Conservation (phyloP, 2,113 vertebrate species). For the Melierax canorus region DNA sequence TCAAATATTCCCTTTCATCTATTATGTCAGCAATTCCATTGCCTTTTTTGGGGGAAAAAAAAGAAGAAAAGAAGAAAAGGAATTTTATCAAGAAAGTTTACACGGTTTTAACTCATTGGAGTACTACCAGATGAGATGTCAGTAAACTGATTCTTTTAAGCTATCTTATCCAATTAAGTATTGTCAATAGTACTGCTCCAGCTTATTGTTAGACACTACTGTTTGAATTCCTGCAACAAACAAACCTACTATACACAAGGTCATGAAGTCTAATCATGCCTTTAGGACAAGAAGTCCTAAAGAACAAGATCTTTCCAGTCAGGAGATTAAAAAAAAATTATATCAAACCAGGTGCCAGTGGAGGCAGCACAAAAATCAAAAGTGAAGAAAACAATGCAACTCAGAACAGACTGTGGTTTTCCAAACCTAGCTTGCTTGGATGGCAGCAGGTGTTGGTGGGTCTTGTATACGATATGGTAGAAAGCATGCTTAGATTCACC, state of each 20-base stretch:
- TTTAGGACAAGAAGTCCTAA: background rate
- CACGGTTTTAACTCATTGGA: background rate
- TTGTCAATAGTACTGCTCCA: background rate
- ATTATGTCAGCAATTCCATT: background rate
- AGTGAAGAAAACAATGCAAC: background rate
- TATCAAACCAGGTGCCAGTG: background rate
- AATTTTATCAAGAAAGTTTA: background rate
- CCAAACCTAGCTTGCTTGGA: background rate
- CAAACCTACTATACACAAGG: background rate
- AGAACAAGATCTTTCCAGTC: background rate
- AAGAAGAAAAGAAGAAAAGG: background rate
- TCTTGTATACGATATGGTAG: background rate
- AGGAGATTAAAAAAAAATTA: background rate
- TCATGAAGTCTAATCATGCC: background rate
- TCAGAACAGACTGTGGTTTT: background rate
- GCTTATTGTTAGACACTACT: background rate
- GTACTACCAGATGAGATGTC: background rate
- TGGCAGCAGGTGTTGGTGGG: background rate
- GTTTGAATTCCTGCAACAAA: background rate
- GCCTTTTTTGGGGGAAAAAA: fast-evolving
- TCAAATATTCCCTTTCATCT: background rate
- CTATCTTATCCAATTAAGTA: background rate
- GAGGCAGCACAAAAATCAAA: background rate
- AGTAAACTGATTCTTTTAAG: background rate
- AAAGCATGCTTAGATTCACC: background rate